Evolutionary conservation across 2,113 vertebrate species (phyloP).

Genomic region (Megaptera novaeangliae): DNA sequence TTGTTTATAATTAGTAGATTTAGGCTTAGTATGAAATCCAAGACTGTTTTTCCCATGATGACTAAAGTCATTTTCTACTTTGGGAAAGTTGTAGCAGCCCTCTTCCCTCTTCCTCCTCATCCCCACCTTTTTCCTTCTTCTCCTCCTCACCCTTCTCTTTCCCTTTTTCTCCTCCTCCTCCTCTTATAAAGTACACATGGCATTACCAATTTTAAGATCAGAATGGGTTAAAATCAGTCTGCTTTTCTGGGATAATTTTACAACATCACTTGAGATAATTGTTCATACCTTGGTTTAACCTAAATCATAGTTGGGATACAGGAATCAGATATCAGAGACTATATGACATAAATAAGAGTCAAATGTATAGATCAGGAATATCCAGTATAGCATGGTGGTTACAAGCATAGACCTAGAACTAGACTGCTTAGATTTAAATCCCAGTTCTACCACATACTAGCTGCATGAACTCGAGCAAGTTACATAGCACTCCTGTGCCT

Average conservation of each 20-base stretch:
- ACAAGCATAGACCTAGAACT: background rate
- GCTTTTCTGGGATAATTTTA: slow-evolving; percentile 14
- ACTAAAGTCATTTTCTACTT: slow-evolving; percentile 6
- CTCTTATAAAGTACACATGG: background rate
- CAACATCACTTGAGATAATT: background rate
- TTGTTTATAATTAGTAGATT: slow-evolving; percentile 1
- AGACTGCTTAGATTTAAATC: background rate
- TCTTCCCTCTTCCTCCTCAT: background rate
- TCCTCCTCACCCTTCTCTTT: background rate
- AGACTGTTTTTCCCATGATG: background rate
- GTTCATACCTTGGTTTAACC: background rate
- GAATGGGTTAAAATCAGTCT: slow-evolving; percentile 42
- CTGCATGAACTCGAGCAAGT: background rate
- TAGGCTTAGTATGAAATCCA: background rate
- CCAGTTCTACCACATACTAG: background rate
- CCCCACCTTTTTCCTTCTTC: background rate
- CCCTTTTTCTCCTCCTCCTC: background rate
- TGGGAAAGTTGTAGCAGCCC: background rate
- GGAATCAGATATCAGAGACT: background rate
- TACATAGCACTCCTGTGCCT: background rate
- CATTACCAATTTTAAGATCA: slow-evolving; percentile 38
- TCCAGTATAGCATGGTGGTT: background rate
- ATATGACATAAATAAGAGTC: background rate
- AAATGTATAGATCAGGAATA: background rate
- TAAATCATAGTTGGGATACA: background rate